Percentiles rank a stretch among this genome's conserved stretches.
phyloP scores from a whole-genome alignment of 1,140 invertebrate genomes.

The Drosophila oshimai region DNA sequence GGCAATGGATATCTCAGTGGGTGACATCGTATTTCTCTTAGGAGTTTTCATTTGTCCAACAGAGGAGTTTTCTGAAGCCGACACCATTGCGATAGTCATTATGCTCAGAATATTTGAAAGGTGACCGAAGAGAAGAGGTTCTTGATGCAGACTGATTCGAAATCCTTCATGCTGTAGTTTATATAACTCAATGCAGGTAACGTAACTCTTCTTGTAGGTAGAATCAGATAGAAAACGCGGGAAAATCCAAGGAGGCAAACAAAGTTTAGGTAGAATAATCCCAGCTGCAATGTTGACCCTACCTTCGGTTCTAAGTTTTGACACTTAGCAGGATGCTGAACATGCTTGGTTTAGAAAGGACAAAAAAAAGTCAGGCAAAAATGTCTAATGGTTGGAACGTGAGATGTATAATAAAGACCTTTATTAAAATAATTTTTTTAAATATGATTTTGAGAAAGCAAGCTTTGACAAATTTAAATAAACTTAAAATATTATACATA shows the following conservation, averaged over 20 bases:
- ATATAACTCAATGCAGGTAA: not conserved
- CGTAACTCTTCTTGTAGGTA: not conserved
- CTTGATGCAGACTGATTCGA: not conserved
- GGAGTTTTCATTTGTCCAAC: not conserved
- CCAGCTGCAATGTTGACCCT: too few species aligned
- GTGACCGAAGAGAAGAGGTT: not conserved
- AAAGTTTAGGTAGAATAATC: not conserved
- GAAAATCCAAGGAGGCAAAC: not conserved
- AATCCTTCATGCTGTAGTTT: not conserved
- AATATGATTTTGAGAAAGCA: too few species aligned
- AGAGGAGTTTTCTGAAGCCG: too few species aligned
- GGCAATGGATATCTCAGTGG: not conserved
- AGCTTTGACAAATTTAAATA: too few species aligned
- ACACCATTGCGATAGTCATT: not conserved
- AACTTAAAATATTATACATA: too few species aligned
- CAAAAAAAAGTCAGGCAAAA: slow-evolving; percentile 14
- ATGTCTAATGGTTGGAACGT: slow-evolving; percentile 14
- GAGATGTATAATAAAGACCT: not conserved
- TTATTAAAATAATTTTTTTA: not conserved
- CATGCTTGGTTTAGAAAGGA: not conserved
- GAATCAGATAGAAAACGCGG: not conserved
- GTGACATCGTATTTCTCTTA: not conserved
- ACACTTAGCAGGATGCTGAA: not conserved
- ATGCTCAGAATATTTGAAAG: not conserved
- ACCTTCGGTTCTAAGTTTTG: too few species aligned